Base-by-base conservation (phyloP, 2,113 vertebrate species). In the Columba livia region DNA sequence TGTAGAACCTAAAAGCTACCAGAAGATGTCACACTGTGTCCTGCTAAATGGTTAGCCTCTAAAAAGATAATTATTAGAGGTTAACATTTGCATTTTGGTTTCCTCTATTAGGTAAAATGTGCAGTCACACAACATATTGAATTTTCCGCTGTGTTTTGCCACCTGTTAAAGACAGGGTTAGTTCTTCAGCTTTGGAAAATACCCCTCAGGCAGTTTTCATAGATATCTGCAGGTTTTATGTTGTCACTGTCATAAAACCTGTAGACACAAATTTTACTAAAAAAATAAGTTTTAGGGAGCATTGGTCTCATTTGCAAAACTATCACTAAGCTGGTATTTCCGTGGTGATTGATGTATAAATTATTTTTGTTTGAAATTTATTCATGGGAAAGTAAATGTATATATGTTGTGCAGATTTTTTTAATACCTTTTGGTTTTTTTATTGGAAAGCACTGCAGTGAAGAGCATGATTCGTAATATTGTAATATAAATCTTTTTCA, bases 1-100 rank as follows among this genome's bases (percentile, higher is more conserved):
- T 95, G 94, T 84, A 96, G 85, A 90, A 71, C 77, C 81, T 44
- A 48, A 77, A 84, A 88, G 53, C 82, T 86, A 57, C 96, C 94
- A 93, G 85, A 72, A 97, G 94, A 23, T 96, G 95, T 91, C 93
- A 88, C 28, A 51, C 72, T 90, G 51, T 78, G 56, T 79, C 48
- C 29, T 91, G 24, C 61, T 84, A 47, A 90, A 34, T 4, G 9
- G 10, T 61, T 69, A 53, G 47, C 20, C 10, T 85, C 17, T 53
- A 36, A 29, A 64, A 69, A 91, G 71, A 12, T 64, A 28, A 20
- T 58, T 24, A 40, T 58, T 50, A 56, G 40, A 79, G 20, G 24
- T 72, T 88, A 70, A 85, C 28, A 11, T 44, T 53, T 70, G 44
- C 40, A 29, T 61, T 85, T 75, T 69, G n/a, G 9, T 75, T 91